Evolutionary conservation across 1,140 invertebrate species (phyloP), one percentile per base, ranked within the genome.

Genomic region (Drosophila ananassae): DNA sequence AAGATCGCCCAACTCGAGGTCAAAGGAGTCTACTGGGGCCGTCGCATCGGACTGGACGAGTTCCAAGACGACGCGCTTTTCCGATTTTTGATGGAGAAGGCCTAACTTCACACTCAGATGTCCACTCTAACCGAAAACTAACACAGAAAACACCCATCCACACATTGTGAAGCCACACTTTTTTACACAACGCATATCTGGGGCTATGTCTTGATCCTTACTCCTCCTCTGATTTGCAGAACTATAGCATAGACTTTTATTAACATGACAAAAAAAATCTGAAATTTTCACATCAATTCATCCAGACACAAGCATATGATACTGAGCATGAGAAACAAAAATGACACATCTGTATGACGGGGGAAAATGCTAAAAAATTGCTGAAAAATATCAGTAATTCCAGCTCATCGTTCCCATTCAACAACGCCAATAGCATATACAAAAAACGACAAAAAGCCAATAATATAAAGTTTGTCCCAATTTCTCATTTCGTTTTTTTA

Each of bases 331-430:
- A 30, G 21, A 12, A 73, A 50, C 47, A 47, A 50, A n/a, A 28
- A 32, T 30, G n/a, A 21, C 9, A 17, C 10, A 4, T 10, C 12
- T 57, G 39, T 28, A 28, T 13, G 44, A 17, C 17, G 21, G 10
- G 56, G 62, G 73, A 76, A 41, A 3, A 28, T 34, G 34, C 13
- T 44, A 50, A 52, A 76, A 72, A 80, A 61, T 47, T 44, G 32
- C 25, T 50, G 56, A 60, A 81, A 77, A 80, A 53, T 59, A n/a
- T 10, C 67, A 60, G 73, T 68, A 63, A 81, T 81, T 73, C 73
- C 68, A 68, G 73, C 68, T 68, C 73, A 69, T 53, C 13, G 39
- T 13, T 30, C 47, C 13, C 24, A 57, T 13, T 9, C 10, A 25
- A 56, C 44, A 55, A 59, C 17, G n/a, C 39, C 30, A 67, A 66